Conservation (phyloP, 2,888 invertebrate species). For the Agrochola macilenta region DNA sequence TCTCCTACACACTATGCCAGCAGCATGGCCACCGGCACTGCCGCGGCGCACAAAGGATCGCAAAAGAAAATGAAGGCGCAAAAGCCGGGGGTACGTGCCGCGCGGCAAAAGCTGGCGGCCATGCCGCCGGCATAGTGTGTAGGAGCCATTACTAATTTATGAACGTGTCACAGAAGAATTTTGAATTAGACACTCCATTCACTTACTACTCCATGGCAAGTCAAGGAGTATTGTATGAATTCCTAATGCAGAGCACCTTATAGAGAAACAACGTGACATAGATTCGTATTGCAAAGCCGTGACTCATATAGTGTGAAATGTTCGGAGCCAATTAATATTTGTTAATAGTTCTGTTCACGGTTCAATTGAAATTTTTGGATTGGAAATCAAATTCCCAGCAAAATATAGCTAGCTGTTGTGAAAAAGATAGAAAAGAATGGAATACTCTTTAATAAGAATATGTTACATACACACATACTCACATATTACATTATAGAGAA, state of each 20-base stretch:
- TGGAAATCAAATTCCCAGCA: not conserved
- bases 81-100: too few species aligned
- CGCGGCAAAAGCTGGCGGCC: too few species aligned
- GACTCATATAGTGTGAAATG: constrained; percentile 64
- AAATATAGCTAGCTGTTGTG: not conserved
- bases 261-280: constrained; percentile 68
- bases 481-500: too few species aligned
- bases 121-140: too few species aligned
- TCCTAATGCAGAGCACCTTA: constrained; percentile 64
- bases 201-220: constrained; percentile 11
- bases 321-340: constrained; percentile 60
- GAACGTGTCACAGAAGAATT: not conserved
- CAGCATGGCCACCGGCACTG: too few species aligned
- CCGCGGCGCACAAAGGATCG: too few species aligned
- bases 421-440: not conserved
- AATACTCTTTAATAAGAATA: too few species aligned
- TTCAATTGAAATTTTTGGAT: not conserved
- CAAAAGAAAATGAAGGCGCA: too few species aligned
- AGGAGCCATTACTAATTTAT: too few species aligned
- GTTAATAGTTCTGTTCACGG: constrained; percentile 48
- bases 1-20: too few species aligned
- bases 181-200: constrained; percentile 27
- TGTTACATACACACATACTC: too few species aligned
- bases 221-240: constrained; percentile 62
- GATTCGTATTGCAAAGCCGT: constrained; percentile 64